Evolutionary conservation across 2,797 vertebrate genomes (phyloP).

Genomic region (Petrocephalus schoutedeni): DNA sequence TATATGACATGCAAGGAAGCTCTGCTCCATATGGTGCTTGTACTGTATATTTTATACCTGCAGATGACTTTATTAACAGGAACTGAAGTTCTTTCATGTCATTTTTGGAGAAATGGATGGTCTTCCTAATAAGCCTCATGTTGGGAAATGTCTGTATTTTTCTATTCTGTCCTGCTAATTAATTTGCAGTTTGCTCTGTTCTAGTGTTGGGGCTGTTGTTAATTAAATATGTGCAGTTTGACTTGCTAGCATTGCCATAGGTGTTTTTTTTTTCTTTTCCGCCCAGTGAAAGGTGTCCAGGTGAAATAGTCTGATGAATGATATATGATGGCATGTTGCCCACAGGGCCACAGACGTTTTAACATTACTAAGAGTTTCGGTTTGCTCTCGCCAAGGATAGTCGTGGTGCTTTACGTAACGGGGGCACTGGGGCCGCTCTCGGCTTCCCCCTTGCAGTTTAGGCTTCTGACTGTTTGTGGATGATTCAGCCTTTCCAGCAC

Average conservation of each 20-base stretch:
- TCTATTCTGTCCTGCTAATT: constrained; percentile 43
- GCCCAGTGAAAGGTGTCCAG: neutral
- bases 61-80: neutral
- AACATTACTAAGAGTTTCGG: neutral
- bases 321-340: neutral
- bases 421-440: neutral
- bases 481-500: constrained; percentile 13
- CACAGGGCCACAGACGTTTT: neutral
- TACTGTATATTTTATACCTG: neutral
- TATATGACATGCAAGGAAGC: neutral
- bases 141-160: constrained; percentile 33
- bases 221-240: neutral
- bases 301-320: neutral
- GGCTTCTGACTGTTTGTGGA: neutral
- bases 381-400: neutral
- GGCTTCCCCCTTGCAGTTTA: neutral
- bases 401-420: neutral
- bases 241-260: neutral
- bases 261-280: neutral
- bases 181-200: neutral
- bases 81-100: constrained; percentile 20
- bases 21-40: neutral
- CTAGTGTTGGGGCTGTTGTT: neutral
- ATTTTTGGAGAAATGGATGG: neutral
- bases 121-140: neutral